phyloP scores from a whole-genome alignment of 64 coral and sea anemone genomes.

The Montipora efflorescens region DNA sequence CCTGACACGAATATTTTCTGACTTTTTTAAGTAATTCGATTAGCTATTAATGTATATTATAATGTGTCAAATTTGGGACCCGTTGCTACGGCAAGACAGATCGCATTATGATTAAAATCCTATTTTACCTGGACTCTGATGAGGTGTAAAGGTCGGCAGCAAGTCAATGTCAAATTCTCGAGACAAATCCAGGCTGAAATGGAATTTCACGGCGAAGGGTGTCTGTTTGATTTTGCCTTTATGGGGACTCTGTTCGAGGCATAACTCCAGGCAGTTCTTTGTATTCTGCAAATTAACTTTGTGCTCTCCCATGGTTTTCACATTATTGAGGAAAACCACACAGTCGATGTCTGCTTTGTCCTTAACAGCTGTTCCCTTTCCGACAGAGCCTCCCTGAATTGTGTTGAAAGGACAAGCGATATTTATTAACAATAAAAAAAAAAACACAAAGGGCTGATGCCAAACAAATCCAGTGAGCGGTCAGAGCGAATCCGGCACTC shows the following conservation, averaged over 20 bases:
- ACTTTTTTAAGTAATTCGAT: too few relatives aligned
- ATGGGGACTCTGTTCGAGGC: background rate
- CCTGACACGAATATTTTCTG: too few relatives aligned
- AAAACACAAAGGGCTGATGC: background rate
- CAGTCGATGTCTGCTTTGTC: slow-evolving; percentile 65
- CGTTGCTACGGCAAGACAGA: too few relatives aligned
- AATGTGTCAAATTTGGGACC: too few relatives aligned
- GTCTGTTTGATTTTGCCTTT: background rate
- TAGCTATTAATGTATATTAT: too few relatives aligned
- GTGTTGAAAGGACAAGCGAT: background rate
- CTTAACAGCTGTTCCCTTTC: slow-evolving; percentile 64
- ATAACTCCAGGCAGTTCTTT: background rate
- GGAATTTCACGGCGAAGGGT: slow-evolving; percentile 27
- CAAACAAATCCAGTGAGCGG: background rate
- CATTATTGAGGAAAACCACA: slow-evolving; percentile 48
- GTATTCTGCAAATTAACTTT: background rate
- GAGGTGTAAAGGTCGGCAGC: background rate
- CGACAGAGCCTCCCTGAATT: slow-evolving; percentile 58
- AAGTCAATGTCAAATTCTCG: background rate
- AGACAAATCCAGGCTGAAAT: background rate
- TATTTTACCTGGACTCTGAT: background rate
- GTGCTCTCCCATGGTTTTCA: slow-evolving; percentile 24
- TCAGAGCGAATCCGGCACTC: background rate
- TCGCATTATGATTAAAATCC: background rate
- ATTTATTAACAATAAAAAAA: background rate